Evolutionary conservation across 2,113 vertebrate genomes (phyloP), one percentile per base, ranked within the genome.

Genomic region (Epinephelus fuscoguttatus): DNA sequence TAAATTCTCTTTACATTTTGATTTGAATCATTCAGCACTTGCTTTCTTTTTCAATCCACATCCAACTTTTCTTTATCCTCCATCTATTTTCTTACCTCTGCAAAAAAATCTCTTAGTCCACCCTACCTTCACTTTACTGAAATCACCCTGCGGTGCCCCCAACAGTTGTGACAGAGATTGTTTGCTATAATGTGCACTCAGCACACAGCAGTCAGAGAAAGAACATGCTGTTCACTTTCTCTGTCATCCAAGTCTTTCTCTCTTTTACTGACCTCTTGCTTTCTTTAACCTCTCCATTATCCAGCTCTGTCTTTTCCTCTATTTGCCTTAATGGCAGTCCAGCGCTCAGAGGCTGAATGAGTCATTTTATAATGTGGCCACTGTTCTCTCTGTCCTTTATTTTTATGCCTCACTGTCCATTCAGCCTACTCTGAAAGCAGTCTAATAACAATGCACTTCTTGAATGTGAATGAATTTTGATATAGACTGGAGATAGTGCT

Each of bases 251-350:
- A 79, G 49, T 56, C 47, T 45, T 63, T 77, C 33, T 74, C 18
- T 62, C 60, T 70, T 72, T 30, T 50, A 55, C 55, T 80, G 42
- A 53, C 62, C 69, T 8, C 19, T 37, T 30, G 1, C 45, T 63
- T 66, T 72, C 55, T 81, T 47, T 68, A 60, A 78, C 57, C 21
- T 74, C 66, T 62, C 53, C 59, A 70, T 80, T 79, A 75, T 79
- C 59, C 1, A 37, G n/a, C 62, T 75, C 30, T 59, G 5, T 45
- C 70, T 76, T 72, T 75, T 84, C 68, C 64, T 87, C 52, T 78
- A 50, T 81, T 79, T 88, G 25, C 57, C 27, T 82, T 57, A 75
- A 61, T 62, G 85, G 69, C 52, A 80, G 81, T 53, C 74, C 63
- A 47, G 83, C 81, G 49, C 76, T 74, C 21, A 1, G 40, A 64